Evolutionary conservation across 2,797 vertebrate genomes (phyloP).

Genomic region (Bufotes viridis): DNA sequence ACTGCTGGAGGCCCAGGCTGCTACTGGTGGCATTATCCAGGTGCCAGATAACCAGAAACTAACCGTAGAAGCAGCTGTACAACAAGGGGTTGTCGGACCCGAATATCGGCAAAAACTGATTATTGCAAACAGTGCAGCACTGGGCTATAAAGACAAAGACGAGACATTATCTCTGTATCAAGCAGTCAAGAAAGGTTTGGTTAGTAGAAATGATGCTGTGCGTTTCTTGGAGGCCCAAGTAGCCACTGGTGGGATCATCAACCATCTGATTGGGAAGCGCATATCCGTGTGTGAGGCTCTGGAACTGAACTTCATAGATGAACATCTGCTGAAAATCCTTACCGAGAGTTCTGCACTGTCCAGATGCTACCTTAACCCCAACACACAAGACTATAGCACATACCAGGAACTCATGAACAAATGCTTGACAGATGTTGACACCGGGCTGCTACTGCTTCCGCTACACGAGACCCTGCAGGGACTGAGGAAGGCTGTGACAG

Average conservation of each 20-base stretch:
- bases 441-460: conserved; percentile 83
- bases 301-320: conserved; percentile 80
- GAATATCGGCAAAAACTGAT: conserved; percentile 94
- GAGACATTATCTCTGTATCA: conserved; percentile 90
- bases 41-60: conserved; percentile 82
- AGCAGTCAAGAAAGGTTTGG: conserved; percentile 90
- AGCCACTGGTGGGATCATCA: conserved; percentile 88
- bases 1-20: conserved; percentile 94
- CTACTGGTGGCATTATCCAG: conserved; percentile 87
- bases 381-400: conserved; percentile 85
- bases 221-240: conserved; percentile 90
- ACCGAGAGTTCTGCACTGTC: conserved; percentile 78
- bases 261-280: conserved; percentile 83
- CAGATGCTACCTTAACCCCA: conserved; percentile 90
- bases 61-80: conserved; percentile 92
- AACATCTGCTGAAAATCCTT: conserved; percentile 78
- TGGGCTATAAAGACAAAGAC: conserved; percentile 90
- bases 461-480: conserved; percentile 67
- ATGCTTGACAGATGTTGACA: conserved; percentile 85
- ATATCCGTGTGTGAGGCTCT: conserved; percentile 84
- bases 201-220: conserved; percentile 83
- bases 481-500: conserved; percentile 39
- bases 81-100: conserved; percentile 88
- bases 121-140: conserved; percentile 90
- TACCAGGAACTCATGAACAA: conserved; percentile 87